A percentile compares a stretch with the other conserved stretches of the same genome.
phyloP scores from a whole-genome alignment of 2,888 invertebrate species.

The Heliconius ethilla region DNA sequence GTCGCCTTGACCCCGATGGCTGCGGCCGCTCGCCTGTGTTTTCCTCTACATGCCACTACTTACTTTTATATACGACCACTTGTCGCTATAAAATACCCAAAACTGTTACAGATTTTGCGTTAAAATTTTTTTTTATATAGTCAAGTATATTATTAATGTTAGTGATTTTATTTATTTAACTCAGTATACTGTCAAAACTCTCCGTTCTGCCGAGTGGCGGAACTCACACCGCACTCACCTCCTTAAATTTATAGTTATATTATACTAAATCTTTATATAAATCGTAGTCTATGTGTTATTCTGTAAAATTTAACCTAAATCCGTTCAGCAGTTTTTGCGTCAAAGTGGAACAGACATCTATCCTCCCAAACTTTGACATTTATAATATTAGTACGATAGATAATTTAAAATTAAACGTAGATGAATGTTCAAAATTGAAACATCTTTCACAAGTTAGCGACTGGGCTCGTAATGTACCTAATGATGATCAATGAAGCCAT shows the following conservation, averaged over 20 bases:
- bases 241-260: too few species aligned
- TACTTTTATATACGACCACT: slow-evolving; percentile 32
- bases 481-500: background rate
- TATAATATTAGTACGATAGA: background rate
- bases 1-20: slow-evolving; percentile 74
- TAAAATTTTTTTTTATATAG: background rate
- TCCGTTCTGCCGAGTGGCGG: background rate
- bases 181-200: background rate
- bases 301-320: too few species aligned
- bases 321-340: too few species aligned
- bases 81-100: slow-evolving; percentile 1
- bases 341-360: too few species aligned
- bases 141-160: too few species aligned
- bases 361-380: too few species aligned
- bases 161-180: too few species aligned
- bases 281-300: too few species aligned
- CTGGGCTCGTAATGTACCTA: background rate
- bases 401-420: background rate
- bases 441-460: slow-evolving; percentile 19
- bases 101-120: background rate
- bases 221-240: background rate
- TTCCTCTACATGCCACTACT: slow-evolving; percentile 51
- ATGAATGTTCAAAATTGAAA: background rate
- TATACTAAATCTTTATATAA: too few species aligned
- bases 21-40: slow-evolving; percentile 50